These are phyloP conservation scores for Drosophila basisetae DNA, from an alignment of 2,888 invertebrate species.

Conservation along the genomic window DNA sequence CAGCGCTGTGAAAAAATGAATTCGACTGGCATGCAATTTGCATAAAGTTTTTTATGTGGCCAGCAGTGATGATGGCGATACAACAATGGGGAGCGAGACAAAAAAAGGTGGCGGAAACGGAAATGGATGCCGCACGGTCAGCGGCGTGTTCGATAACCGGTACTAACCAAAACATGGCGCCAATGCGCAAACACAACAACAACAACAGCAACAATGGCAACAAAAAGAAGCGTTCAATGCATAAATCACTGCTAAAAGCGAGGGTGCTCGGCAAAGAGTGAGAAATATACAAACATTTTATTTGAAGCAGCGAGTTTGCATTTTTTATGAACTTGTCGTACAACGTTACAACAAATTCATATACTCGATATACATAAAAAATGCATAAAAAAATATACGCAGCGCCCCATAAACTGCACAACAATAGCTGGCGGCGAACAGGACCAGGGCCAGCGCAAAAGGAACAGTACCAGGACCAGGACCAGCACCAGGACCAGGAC, in stretches of 20 bases:
- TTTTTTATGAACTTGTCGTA: conserved; percentile 80
- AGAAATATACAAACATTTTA: conserved; percentile 59
- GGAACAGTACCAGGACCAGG: background rate
- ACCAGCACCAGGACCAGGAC: background rate
- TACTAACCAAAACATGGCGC: conserved; percentile 54
- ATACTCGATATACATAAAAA: conserved; percentile 72
- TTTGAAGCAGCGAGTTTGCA: conserved; percentile 73
- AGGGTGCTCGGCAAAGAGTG: background rate
- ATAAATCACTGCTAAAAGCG: conserved; percentile 60
- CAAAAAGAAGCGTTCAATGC: conserved; percentile 53
- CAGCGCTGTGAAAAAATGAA: conserved; percentile 13
- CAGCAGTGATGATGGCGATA: conserved; percentile 24
- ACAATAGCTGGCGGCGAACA: conserved; percentile 36
- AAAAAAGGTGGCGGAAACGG: conserved; percentile 63
- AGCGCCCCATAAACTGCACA: conserved; percentile 33
- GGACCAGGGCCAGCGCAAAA: background rate
- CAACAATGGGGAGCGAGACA: conserved; percentile 31
- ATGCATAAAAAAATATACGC: conserved; percentile 62
- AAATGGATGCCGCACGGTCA: conserved; percentile 76
- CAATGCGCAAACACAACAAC: conserved; percentile 48
- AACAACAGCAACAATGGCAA: conserved; percentile 32
- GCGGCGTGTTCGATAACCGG: conserved; percentile 50
- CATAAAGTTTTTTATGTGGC: conserved; percentile 65
- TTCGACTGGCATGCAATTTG: conserved; percentile 49
- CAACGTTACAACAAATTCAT: conserved; percentile 61